Evolutionary conservation across 2,888 invertebrate species (phyloP).

Genomic region (Napeogenes inachia): DNA sequence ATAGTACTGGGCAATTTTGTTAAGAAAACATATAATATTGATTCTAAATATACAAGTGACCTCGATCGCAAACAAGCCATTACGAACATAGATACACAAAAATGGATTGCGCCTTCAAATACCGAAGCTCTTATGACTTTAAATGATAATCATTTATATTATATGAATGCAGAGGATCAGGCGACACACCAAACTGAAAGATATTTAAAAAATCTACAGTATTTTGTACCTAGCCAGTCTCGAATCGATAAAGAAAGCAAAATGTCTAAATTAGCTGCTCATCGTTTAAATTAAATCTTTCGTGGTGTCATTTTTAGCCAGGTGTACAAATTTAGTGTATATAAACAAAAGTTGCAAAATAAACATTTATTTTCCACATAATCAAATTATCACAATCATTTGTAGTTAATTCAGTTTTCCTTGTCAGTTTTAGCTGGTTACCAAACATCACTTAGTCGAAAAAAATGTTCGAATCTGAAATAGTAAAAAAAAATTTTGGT

Average conservation of each 20-base stretch:
- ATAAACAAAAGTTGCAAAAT: constrained; percentile 1
- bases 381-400: neutral
- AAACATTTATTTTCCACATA: constrained; percentile 2
- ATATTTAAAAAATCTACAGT: constrained; percentile 42
- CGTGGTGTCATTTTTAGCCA: constrained; percentile 16
- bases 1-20: constrained; percentile 44
- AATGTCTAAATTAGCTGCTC: constrained; percentile 66
- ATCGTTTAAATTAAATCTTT: constrained; percentile 30
- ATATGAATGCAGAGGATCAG: constrained; percentile 27
- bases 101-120: constrained; percentile 36
- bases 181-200: constrained; percentile 31
- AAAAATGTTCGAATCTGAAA: constrained; percentile 42
- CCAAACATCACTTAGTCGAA: constrained; percentile 27
- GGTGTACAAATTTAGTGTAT: constrained; percentile 19
- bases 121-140: constrained; percentile 20
- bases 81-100: constrained; percentile 45
- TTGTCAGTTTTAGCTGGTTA: neutral
- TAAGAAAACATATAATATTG: constrained; percentile 44
- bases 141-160: constrained; percentile 15
- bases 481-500: constrained; percentile 12
- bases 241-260: constrained; percentile 56
- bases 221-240: constrained; percentile 41
- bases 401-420: constrained; percentile 27
- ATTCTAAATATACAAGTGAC: constrained; percentile 42
- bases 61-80: constrained; percentile 49